Base-by-base conservation (phyloP, 2,888 invertebrate species). In the Xestia sexstrigata region DNA sequence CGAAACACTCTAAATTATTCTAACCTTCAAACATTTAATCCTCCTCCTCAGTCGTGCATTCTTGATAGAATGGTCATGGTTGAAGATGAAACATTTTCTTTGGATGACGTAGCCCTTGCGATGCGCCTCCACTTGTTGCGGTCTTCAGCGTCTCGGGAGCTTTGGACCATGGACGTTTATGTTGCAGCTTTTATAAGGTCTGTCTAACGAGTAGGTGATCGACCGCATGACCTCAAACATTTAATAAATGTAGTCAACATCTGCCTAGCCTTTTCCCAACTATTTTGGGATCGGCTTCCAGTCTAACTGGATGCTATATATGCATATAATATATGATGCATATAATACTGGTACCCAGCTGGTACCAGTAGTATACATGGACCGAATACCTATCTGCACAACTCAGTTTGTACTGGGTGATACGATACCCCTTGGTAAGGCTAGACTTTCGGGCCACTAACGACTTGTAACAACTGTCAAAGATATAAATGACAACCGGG, bases 171-270 rank as follows among this genome's bases (percentile, higher is more conserved):
- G n/a, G n/a, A n/a, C n/a, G n/a, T n/a, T n/a, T n/a, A n/a, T n/a
- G n/a, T n/a, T n/a, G n/a, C n/a, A n/a, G n/a, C n/a, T n/a, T n/a
- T n/a, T n/a, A n/a, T n/a, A n/a, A n/a, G n/a, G n/a, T n/a, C n/a
- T n/a, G n/a, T n/a, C n/a, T n/a, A n/a, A n/a, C n/a, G n/a, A n/a
- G n/a, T n/a, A n/a, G n/a, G n/a, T n/a, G n/a, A n/a, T n/a, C n/a
- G n/a, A n/a, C n/a, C n/a, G n/a, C n/a, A n/a, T n/a, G n/a, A n/a
- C n/a, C n/a, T 52, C 13, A 47, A n/a, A 39, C 35, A 68, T 63
- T 66, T 26, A 78, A 8, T n/a, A 42, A 72, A 79, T 63, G 20
- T 20, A 49, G 49, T 7, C 49, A 52, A 9, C 23, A 23, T 23
- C 23, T 52, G 52, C 8, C 52, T 52, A 52, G 23, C 52, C 2